phyloP scores from a whole-genome alignment of 2,888 invertebrate species.

The Leptogaster cylindrica region DNA sequence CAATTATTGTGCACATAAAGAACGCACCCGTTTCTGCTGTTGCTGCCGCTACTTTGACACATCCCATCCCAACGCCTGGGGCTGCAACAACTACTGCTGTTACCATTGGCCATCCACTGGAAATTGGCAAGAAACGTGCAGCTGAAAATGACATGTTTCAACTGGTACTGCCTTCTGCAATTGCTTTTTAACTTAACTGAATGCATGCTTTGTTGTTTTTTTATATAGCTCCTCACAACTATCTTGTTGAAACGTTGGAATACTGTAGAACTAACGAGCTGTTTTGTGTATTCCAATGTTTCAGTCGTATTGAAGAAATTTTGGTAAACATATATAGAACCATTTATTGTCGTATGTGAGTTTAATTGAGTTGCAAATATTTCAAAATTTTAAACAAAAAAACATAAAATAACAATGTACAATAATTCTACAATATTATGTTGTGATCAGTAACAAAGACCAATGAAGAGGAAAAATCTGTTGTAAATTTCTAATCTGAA shows the following conservation, averaged over 20 bases:
- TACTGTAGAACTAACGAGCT: no score
- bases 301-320: background rate
- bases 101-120: constrained; percentile 67
- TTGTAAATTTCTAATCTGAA: no score
- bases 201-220: constrained; percentile 3
- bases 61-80: constrained; percentile 61
- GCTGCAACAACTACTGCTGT: constrained; percentile 71
- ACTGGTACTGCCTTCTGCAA: constrained; percentile 76
- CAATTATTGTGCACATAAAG: constrained; percentile 11
- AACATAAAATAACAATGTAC: no score
- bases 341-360: constrained; percentile 16
- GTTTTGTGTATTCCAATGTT: no score
- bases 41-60: constrained; percentile 60
- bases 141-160: constrained; percentile 83
- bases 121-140: constrained; percentile 96
- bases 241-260: constrained; percentile 8
- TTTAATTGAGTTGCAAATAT: no score
- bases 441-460: no score
- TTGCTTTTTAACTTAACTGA: constrained; percentile 43
- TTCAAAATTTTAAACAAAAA: no score
- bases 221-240: constrained; percentile 29
- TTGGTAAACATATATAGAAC: background rate
- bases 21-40: constrained; percentile 48
- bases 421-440: no score
- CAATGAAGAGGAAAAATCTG: no score